Conservation (phyloP, 2,888 invertebrate species). For the Microctonus brassicae region DNA sequence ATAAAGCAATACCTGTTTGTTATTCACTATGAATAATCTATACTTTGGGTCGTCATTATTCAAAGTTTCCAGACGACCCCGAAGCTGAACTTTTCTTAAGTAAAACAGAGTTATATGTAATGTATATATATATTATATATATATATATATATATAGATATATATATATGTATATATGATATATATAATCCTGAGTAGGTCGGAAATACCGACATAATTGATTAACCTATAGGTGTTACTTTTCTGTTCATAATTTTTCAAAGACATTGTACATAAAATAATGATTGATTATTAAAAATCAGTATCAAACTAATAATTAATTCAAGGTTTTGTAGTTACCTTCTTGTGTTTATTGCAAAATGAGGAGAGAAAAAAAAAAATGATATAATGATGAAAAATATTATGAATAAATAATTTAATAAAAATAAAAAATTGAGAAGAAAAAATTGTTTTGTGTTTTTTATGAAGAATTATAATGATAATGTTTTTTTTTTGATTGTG, state of each 20-base stretch:
- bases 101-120: slow-evolving; percentile 40
- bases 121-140: no score
- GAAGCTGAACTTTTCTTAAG: slow-evolving; percentile 50
- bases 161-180: no score
- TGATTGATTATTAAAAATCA: background rate
- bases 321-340: background rate
- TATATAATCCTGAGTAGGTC: slow-evolving; percentile 42
- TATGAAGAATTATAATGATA: no score
- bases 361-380: background rate
- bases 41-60: slow-evolving; percentile 45
- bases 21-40: slow-evolving; percentile 50
- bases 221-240: slow-evolving; percentile 34
- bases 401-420: no score
- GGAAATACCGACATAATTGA: slow-evolving; percentile 43
- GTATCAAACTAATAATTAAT: background rate
- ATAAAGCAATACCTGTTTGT: slow-evolving; percentile 41
- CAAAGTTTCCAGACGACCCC: slow-evolving; percentile 47
- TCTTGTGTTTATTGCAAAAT: background rate
- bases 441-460: no score
- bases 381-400: background rate
- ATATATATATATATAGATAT: no score
- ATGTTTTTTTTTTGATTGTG: no score
- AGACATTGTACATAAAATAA: background rate
- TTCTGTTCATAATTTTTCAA: slow-evolving; percentile 5
- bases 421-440: no score